Percentiles rank a stretch among this genome's conserved stretches.
Evolutionary conservation across 1,140 invertebrate species (phyloP).

Genomic region (Pygmarrhopalites habei): DNA sequence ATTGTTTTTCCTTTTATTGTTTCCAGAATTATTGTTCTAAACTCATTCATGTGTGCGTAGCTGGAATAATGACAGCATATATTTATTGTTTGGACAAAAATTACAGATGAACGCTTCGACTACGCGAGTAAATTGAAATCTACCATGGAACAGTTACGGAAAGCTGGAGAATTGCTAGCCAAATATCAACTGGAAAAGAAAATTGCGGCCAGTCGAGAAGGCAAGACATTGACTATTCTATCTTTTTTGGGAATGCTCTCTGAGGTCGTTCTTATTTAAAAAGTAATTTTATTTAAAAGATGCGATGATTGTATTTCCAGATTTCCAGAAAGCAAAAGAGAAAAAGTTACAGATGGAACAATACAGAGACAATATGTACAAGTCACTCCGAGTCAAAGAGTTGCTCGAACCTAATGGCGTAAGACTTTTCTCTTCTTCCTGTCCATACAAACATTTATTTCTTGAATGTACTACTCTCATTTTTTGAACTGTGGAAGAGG

Average conservation of each 20-base stretch:
- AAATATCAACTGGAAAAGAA: conserved; percentile 85
- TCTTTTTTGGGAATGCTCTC: too few relatives aligned
- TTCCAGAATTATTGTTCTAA: too few relatives aligned
- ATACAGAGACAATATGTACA: conserved; percentile 62
- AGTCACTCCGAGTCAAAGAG: conserved; percentile 60
- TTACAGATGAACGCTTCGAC: conserved; percentile 76
- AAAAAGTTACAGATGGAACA: conserved; percentile 85
- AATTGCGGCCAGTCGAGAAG: conserved; percentile 78
- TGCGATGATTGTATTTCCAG: too few relatives aligned
- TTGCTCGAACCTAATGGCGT: conserved; percentile 73
- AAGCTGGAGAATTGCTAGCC: conserved; percentile 78
- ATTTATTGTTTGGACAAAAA: not conserved
- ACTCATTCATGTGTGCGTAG: too few relatives aligned
- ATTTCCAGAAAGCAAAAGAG: conserved; percentile 78
- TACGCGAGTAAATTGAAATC: conserved; percentile 82
- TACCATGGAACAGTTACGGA: conserved; percentile 69
- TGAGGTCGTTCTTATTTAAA: too few relatives aligned
- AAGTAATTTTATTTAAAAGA: too few relatives aligned
- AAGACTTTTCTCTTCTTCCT: conserved; percentile 36
- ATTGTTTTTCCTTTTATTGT: too few relatives aligned
- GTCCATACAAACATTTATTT: not conserved
- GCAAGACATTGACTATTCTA: too few relatives aligned
- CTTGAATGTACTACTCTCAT: not conserved
- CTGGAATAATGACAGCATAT: too few relatives aligned
- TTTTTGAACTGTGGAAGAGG: too few relatives aligned